Evolutionary conservation across 2,797 vertebrate genomes (phyloP), one percentile per base, ranked within the genome.

Genomic region (Rhadinocentrus ornatus): DNA sequence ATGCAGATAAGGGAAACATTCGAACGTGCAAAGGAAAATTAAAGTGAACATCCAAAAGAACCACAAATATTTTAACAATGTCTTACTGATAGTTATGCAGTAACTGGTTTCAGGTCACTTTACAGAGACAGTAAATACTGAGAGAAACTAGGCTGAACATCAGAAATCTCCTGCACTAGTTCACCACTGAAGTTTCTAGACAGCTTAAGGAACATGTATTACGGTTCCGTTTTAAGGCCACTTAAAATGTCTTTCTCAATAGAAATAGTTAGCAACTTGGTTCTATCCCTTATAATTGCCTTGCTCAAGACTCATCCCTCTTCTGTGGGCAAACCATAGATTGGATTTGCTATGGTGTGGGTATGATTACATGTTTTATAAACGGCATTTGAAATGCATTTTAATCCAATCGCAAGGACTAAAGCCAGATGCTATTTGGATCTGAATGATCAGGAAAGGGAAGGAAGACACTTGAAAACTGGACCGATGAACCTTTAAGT

Each of bases 401-500:
- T 69, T 35, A 71, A 70, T 79, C 64, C 73, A 69, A 69, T 55
- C 39, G 66, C 62, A 74, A 66, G 78, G 29, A 67, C 69, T 74
- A 72, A 79, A 70, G 67, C 66, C 69, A 78, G 79, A 82, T 59
- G 69, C 75, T 8, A n/a, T 69, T 58, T 71, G 52, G 77, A 69
- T 59, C 16, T 73, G 53, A 71, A 69, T 34, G 58, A 59, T 66
- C 67, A 59, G 67, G 61, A 70, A 58, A 57, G 62, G 70, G 57
- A 52, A 70, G 58, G 59, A 62, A 62, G 60, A 62, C 26, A 29
- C 31, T 31, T 26, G 72, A 75, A 84, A 89, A 79, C 31, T 35
- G 57, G 71, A 88, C 84, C 69, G 62, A 83, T 85, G 73, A 84
- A 89, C 82, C 83, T 66, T 39, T 1, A 9, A 39, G 10, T 5